Evolutionary conservation across 2,797 vertebrate species (phyloP).

Genomic region (Miichthys miiuy): DNA sequence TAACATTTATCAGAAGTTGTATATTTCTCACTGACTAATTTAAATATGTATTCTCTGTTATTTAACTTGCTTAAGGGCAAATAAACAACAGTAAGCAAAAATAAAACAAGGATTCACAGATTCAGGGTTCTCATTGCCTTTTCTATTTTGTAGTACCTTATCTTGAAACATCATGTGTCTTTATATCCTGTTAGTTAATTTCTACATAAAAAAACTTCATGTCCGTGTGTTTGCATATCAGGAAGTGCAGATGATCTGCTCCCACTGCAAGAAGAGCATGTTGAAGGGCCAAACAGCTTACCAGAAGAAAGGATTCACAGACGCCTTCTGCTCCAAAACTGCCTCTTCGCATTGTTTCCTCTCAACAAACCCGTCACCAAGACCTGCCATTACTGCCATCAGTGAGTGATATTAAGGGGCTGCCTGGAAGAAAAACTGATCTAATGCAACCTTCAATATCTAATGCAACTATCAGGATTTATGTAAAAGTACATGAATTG

Average conservation of each 20-base stretch:
- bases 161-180: too few relatives aligned
- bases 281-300: conserved; percentile 94
- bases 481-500: too few relatives aligned
- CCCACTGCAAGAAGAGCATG: conserved; percentile 91
- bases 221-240: neutral
- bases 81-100: too few relatives aligned
- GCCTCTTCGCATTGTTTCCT: conserved; percentile 83
- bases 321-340: conserved; percentile 96
- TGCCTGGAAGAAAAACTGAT: too few relatives aligned
- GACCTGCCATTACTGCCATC: conserved; percentile 90
- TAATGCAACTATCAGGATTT: too few relatives aligned
- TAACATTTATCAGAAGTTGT: neutral
- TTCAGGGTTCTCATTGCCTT: too few relatives aligned
- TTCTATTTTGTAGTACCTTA: too few relatives aligned
- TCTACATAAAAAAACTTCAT: too few relatives aligned
- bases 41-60: neutral
- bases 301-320: conserved; percentile 93
- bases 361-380: conserved; percentile 74
- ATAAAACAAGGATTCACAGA: too few relatives aligned
- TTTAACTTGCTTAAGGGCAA: too few relatives aligned
- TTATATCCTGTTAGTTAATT: neutral
- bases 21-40: neutral
- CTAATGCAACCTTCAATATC: too few relatives aligned
- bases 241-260: conserved; percentile 81
- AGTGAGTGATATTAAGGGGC: conserved; percentile 78